These are phyloP conservation scores for Calliopsis andreniformis DNA, from an alignment of 1,140 invertebrate species.

Conservation along the genomic window DNA sequence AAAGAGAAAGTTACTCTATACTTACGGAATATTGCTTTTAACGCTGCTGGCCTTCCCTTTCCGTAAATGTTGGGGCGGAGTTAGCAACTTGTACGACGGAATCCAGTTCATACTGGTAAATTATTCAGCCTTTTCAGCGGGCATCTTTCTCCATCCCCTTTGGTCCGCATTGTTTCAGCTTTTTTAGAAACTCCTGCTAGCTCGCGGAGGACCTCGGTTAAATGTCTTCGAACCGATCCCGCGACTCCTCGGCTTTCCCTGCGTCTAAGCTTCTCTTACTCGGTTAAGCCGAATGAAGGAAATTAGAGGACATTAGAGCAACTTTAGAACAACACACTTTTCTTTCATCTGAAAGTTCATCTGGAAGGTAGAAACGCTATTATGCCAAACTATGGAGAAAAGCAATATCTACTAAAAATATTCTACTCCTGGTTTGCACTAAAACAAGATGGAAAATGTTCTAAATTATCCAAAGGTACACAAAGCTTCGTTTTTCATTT, in stretches of 20 bases:
- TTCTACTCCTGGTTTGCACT: too few species aligned
- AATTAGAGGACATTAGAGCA: neutral
- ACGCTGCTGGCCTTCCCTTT: slow-evolving; percentile 48
- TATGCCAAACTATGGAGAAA: too few species aligned
- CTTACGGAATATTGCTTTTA: slow-evolving; percentile 69
- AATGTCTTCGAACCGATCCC: neutral
- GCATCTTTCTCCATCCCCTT: slow-evolving; percentile 26
- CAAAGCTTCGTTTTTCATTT: too few species aligned
- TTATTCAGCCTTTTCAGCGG: slow-evolving; percentile 61
- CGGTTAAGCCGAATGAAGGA: neutral
- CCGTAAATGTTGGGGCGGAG: slow-evolving; percentile 64
- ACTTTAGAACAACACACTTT: too few species aligned
- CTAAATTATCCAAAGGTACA: too few species aligned
- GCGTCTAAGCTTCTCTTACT: neutral
- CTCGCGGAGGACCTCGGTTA: too few species aligned
- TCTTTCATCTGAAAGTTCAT: too few species aligned
- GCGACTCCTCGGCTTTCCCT: neutral
- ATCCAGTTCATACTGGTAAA: slow-evolving; percentile 63
- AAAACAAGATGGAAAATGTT: too few species aligned
- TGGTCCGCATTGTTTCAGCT: slow-evolving; percentile 22
- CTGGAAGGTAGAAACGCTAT: too few species aligned
- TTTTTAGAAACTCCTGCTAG: neutral
- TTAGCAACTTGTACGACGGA: slow-evolving; percentile 64
- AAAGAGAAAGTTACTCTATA: slow-evolving; percentile 68
- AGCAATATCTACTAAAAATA: too few species aligned